phyloP scores from a whole-genome alignment of 1,140 invertebrate species.

The Pentalonia nigronervosa region DNA sequence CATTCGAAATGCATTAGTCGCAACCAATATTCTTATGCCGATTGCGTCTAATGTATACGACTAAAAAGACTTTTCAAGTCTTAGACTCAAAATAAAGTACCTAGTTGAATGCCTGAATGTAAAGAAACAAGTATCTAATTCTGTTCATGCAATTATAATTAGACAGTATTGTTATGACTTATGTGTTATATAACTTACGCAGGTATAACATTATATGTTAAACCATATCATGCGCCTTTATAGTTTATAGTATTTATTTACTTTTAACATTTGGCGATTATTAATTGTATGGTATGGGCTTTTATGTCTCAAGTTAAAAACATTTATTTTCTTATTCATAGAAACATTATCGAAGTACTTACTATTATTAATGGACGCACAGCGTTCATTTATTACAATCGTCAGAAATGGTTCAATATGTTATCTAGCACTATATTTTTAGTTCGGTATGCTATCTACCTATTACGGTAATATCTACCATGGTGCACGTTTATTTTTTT shows the following conservation, averaged over 20 bases:
- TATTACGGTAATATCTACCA: neutral
- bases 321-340: neutral
- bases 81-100: neutral
- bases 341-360: neutral
- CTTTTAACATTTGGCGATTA: neutral
- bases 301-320: neutral
- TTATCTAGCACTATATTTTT: neutral
- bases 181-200: neutral
- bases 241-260: neutral
- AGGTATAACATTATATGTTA: neutral
- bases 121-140: neutral
- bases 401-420: neutral
- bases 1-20: neutral
- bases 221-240: neutral
- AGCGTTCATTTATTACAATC: neutral
- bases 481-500: neutral
- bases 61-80: neutral
- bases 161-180: neutral
- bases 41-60: neutral
- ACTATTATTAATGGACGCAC: neutral
- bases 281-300: neutral
- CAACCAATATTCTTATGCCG: neutral
- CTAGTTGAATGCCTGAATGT: neutral
- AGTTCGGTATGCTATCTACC: neutral
- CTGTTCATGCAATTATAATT: neutral